Base-by-base conservation (phyloP, 1,140 invertebrate genomes). In the Drosophila ohnishii region DNA sequence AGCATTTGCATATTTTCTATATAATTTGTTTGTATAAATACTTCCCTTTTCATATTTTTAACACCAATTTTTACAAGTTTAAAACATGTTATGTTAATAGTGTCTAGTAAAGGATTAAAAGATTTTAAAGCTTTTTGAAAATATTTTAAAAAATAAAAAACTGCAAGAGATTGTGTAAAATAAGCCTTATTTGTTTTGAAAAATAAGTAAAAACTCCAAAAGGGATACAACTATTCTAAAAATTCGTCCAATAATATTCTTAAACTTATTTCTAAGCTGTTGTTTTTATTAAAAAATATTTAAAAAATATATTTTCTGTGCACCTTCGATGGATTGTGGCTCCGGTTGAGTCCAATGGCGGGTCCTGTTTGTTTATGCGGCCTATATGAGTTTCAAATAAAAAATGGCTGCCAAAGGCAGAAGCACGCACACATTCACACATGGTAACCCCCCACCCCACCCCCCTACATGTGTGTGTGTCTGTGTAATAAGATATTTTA, bases 401-500 rank as follows among this genome's bases (percentile, higher is more conserved):
- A 87, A 71, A 88, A 88, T 88, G 84, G 84, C 80, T 88, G 80
- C 77, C 80, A 80, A 55, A 64, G 70, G 13, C 65, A 69, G 65
- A 10, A 22, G n/a, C 57, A 34, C 47, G 34, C 45, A 40, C 30
- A 37, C 14, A 14, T 9, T 9, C 45, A 47, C 45, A 47, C 25
- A 22, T 47, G 34, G 25, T 25, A n/a, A 14, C 9, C 14, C 35
- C 11, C 7, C 14, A 14, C 9, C 14, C 35, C 11, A 4, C 14
- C 28, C 30, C 13, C 28, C 30, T 44, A 37, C 25, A 28, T 58
- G 51, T 35, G 44, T 51, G 71, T 51, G 71, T 53, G 48, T 30
- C 60, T 69, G 63, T 87, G 84, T 88, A 89, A 88, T 88, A 88
- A 88, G 84, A 88, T 88, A 88, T 88, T 89, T 88, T 88, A 88